Percentiles rank a stretch among this genome's conserved stretches.
Conservation (phyloP, 2,888 invertebrate genomes). For the Sesia bembeciformis region DNA sequence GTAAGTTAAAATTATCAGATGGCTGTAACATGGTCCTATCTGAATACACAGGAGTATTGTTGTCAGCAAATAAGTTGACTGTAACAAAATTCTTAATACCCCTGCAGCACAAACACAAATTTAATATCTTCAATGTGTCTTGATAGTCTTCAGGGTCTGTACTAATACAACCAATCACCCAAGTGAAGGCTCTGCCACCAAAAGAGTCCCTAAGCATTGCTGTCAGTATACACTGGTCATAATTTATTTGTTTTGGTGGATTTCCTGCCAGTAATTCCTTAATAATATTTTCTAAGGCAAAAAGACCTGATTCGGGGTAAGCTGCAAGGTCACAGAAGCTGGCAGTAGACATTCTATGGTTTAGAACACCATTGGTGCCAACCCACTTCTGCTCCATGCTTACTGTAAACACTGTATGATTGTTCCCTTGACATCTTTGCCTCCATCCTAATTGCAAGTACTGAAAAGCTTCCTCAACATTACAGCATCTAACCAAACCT, state of each 20-base stretch:
- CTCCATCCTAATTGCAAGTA: conserved; percentile 80
- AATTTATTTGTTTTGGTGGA: conserved; percentile 68
- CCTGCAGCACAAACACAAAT: conserved; percentile 78
- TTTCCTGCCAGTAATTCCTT: conserved; percentile 71
- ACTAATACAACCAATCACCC: conserved; percentile 83
- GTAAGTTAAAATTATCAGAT: conserved; percentile 77
- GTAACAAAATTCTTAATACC: conserved; percentile 82
- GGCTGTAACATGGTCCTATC: conserved; percentile 46
- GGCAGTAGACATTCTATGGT: conserved; percentile 82
- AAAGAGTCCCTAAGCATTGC: conserved; percentile 83
- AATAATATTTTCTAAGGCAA: conserved; percentile 79
- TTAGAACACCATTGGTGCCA: conserved; percentile 77
- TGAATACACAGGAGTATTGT: conserved; percentile 71
- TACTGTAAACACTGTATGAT: conserved; percentile 81
- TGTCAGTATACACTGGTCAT: conserved; percentile 80
- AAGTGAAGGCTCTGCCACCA: conserved; percentile 83
- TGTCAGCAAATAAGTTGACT: conserved; percentile 80
- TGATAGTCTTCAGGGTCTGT: conserved; percentile 79
- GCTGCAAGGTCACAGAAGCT: conserved; percentile 81
- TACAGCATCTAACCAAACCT: conserved; percentile 71
- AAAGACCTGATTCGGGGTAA: conserved; percentile 77
- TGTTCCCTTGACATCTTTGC: conserved; percentile 68
- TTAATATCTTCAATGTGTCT: conserved; percentile 80
- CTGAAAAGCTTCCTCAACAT: conserved; percentile 82
- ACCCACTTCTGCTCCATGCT: conserved; percentile 85